Base-by-base conservation (phyloP, 2,888 invertebrate species). In the Phengaris arion region DNA sequence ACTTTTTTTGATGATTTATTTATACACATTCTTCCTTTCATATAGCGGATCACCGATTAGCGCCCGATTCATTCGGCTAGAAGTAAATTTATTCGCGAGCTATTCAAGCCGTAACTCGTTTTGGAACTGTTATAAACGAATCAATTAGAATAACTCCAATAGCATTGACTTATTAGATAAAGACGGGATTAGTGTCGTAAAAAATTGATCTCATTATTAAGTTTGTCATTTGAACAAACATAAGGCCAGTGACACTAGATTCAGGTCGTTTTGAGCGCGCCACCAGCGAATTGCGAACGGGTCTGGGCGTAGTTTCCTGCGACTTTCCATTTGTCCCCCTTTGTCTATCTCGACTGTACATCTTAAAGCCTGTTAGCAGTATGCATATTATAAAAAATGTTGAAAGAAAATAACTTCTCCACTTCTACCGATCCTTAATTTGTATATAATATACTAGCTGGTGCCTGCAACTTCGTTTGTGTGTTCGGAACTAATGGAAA, bases 241-340 rank as follows among this genome's bases (percentile, higher is more conserved):
- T 15, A 22, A 52, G 72, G 72, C 72, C 72, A 72, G 72, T 72
- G 72, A 72, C 72, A 72, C 72, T 54, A 6, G 54, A 7, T 22
- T 35, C 12, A 22, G 8, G 54, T 52, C 74, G 68, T 79, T 79
- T 79, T 81, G 79, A 79, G 79, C 79, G 79, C 80, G 79, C 80
- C 79, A 77, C 77, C 54, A 35, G 74, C 77, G 79, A 81, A 76
- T 51, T 35, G 74, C 77, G 78, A 81, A 80, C 80, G 79, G 76
- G 80, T 80, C 79, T 75, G 68, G 55, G 76, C 77, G 78, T 22
- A 22, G 54, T 52, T 72, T 45, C 35, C 54, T 72, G 72, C 72
- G 72, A 72, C 72, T 72, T 72, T 72, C 72, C 72, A 72, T 72
- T 72, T 72, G 72, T 72, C 72, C 72, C 52, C 72, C 35, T 72